Conservation (phyloP, 2,888 invertebrate genomes). For the Lasioglossum villosulum region DNA sequence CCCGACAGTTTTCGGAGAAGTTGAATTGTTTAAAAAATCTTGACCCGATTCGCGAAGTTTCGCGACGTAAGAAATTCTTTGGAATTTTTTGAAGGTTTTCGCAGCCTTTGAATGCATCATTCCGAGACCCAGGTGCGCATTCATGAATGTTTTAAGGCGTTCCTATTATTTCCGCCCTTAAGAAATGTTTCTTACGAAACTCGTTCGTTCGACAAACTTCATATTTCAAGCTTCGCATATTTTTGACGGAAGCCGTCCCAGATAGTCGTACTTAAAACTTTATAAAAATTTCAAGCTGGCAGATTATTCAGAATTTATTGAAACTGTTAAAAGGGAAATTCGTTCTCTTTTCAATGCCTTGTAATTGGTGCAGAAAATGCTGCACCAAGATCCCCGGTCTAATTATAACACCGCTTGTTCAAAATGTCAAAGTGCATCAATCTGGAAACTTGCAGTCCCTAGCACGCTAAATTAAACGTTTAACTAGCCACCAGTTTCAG, state of each 20-base stretch:
- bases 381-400: not conserved
- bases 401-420: not conserved
- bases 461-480: not conserved
- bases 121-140: not conserved
- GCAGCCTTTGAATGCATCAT: not conserved
- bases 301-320: no score
- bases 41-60: not conserved
- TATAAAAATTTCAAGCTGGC: no score
- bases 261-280: no score
- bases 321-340: no score
- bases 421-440: conserved; percentile 1
- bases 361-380: not conserved
- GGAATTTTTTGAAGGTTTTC: not conserved
- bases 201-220: not conserved
- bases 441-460: not conserved
- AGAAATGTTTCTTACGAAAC: not conserved
- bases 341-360: not conserved
- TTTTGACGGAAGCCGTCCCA: not conserved
- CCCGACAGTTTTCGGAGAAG: not conserved
- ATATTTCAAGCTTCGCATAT: not conserved
- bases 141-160: not conserved
- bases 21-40: conserved; percentile 1
- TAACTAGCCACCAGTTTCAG: not conserved
- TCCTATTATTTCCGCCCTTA: not conserved
- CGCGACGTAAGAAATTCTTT: not conserved